Percentiles rank a stretch among this genome's conserved stretches.
These are phyloP conservation scores for Leucozona laternaria DNA, from an alignment of 2,888 invertebrate species.

Conservation along the genomic window DNA sequence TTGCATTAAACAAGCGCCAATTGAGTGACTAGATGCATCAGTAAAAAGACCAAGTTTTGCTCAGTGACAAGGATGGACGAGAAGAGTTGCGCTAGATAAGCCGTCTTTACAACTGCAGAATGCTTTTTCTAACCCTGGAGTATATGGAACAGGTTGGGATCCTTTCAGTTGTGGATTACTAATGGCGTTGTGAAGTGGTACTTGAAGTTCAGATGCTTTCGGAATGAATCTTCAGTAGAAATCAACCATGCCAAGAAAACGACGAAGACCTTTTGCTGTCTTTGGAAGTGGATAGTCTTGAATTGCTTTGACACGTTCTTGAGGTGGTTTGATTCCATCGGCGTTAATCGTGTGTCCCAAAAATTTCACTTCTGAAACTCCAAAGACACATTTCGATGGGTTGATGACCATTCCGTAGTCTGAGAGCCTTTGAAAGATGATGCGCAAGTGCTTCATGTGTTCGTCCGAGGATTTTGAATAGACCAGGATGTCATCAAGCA, in stretches of 20 bases:
- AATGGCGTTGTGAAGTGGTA: no score
- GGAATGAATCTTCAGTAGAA: neutral
- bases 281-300: neutral
- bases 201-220: no score
- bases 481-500: neutral
- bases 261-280: neutral
- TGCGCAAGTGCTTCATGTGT: neutral
- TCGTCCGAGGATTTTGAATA: neutral
- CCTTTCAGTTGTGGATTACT: constrained; percentile 18
- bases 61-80: neutral
- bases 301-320: constrained; percentile 11
- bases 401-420: constrained; percentile 5
- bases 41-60: constrained; percentile 14
- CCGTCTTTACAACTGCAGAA: neutral
- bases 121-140: constrained; percentile 1
- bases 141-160: neutral
- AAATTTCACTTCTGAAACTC: constrained; percentile 7
- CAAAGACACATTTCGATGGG: constrained; percentile 1
- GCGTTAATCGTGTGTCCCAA: neutral
- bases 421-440: neutral
- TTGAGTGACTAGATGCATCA: neutral
- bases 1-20: constrained; percentile 8
- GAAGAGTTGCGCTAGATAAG: constrained; percentile 8
- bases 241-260: neutral
- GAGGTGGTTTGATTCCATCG: constrained; percentile 1